Conservation (phyloP, 2,888 invertebrate genomes). For the Drosophila diplacantha region DNA sequence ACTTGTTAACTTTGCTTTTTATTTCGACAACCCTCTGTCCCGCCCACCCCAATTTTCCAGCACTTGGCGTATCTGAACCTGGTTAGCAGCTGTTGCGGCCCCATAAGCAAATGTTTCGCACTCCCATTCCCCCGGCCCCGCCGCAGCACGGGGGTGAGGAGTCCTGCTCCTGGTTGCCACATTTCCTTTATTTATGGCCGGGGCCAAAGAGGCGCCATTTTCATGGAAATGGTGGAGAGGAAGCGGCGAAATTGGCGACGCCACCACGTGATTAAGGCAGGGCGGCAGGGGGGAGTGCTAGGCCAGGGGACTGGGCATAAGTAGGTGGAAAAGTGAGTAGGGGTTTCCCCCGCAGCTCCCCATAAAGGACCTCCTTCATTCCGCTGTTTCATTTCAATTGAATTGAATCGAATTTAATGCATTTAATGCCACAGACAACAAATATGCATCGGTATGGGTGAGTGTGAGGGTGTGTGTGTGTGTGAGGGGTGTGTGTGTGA, state of each 20-base stretch:
- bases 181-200: slow-evolving; percentile 49
- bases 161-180: slow-evolving; percentile 21
- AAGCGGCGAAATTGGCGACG: slow-evolving; percentile 57
- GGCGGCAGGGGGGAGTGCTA: not conserved
- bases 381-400: slow-evolving; percentile 51
- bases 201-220: slow-evolving; percentile 54
- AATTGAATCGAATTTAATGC: slow-evolving; percentile 53
- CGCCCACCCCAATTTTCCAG: not conserved
- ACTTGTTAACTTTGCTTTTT: slow-evolving; percentile 71
- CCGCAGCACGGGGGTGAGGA: not conserved
- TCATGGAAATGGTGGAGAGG: slow-evolving; percentile 20
- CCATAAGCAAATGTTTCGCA: slow-evolving; percentile 24
- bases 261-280: slow-evolving; percentile 54
- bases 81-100: slow-evolving; percentile 63
- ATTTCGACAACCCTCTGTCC: slow-evolving; percentile 43
- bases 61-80: slow-evolving; percentile 11
- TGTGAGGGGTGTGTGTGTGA: not conserved
- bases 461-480: not conserved
- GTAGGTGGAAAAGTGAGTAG: not conserved
- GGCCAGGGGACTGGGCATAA: not conserved
- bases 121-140: not conserved
- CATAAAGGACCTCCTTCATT: not conserved
- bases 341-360: not conserved
- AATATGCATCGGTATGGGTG: slow-evolving; percentile 1
- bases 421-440: slow-evolving; percentile 11